Conservation (phyloP, 2,888 invertebrate genomes). For the Andrena marginata region DNA sequence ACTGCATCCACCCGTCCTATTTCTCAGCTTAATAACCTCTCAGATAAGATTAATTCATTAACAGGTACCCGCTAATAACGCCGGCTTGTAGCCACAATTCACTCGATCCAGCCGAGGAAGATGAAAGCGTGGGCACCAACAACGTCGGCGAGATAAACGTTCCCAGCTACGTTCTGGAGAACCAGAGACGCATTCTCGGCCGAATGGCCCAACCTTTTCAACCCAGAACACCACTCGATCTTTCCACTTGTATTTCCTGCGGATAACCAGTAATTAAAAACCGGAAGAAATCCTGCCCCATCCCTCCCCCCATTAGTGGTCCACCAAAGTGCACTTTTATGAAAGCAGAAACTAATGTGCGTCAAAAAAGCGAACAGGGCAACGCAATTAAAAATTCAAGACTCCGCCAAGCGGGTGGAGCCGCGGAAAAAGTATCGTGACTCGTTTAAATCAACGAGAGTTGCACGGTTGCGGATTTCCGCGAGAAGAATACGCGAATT, state of each 20-base stretch:
- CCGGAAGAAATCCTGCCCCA: too few relatives aligned
- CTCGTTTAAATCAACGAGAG: background rate
- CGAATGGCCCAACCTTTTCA: background rate
- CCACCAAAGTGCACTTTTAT: too few relatives aligned
- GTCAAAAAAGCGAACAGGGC: too few relatives aligned
- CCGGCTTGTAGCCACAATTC: conserved; percentile 50
- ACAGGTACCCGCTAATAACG: conserved; percentile 55
- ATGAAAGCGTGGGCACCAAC: conserved; percentile 13
- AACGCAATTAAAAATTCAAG: background rate
- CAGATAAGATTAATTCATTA: conserved; percentile 64
- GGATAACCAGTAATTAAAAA: background rate
- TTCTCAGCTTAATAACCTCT: conserved; percentile 57
- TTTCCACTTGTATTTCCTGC: background rate
- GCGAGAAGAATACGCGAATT: conserved; percentile 52
- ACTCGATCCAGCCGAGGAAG: conserved; percentile 34
- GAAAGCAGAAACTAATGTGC: too few relatives aligned
- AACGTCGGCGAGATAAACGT: conserved; percentile 12
- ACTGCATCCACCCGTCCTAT: conserved; percentile 48
- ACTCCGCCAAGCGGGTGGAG: background rate
- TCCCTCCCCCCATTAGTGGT: too few relatives aligned
- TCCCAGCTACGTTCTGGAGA: conserved; percentile 1
- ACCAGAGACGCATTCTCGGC: background rate
- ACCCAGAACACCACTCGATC: background rate
- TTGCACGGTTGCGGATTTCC: conserved; percentile 26
- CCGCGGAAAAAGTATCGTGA: background rate